Evolutionary conservation across 1,140 invertebrate species (phyloP), one percentile per base, ranked within the genome.

Genomic region (Pseudomyrmex gracilis): DNA sequence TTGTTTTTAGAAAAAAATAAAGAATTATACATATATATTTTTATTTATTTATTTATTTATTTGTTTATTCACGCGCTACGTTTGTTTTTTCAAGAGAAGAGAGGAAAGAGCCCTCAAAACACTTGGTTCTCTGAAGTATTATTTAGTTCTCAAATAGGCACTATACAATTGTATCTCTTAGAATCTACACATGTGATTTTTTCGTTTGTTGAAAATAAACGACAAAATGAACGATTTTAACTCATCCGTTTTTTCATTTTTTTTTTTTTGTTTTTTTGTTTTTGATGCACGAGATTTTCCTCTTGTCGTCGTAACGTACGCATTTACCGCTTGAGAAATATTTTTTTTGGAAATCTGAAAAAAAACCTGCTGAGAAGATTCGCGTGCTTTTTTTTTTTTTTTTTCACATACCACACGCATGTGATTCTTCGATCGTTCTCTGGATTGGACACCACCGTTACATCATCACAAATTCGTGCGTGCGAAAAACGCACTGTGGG

Each of bases 281-380:
- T n/a, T n/a, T 71, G 24, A 20, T 57, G 34, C 43, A 1, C 57
- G 17, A 71, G 12, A 55, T 5, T 70, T 51, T 8, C 12, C 17
- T 63, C n/a, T 47, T 63, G 20, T 63, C 47, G 15, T 0, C 22
- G 57, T 73, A 47, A 47, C 5, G n/a, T 34, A 34, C 24, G 5
- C 24, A 7, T 34, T 34, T 0, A 7, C 5, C 34, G 34, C 34
- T 34, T 34, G 34, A 34, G 34, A 34, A 34, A 34, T 13, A 64
- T 15, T 15, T 17, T 2, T 15, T 20, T n/a, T n/a, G n/a, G 2
- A 15, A 51, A 7, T 24, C 22, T 74, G n/a, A n/a, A 34, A 24
- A 74, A 74, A 4, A 49, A 76, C 17, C 47, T 76, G n/a, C 9
- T 76, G 61, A 77, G 61, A 77, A 34, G 43, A 43, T 77, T 66